These are phyloP conservation scores for Sphinx pinastri DNA, from an alignment of 2,888 invertebrate genomes.

Conservation along the genomic window DNA sequence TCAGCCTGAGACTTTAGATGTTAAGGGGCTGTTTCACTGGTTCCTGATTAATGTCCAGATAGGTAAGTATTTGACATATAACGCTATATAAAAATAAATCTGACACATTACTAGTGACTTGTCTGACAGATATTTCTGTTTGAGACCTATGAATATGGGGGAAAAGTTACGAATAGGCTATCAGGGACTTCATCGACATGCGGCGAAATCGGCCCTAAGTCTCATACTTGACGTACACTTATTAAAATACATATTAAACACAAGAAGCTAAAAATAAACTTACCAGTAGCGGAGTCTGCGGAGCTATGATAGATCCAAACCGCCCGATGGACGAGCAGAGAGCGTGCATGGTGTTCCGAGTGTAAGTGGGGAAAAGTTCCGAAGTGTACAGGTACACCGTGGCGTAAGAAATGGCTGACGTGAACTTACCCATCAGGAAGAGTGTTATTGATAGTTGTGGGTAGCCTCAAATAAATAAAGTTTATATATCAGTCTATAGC, in stretches of 20 bases:
- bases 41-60: too few relatives aligned
- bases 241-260: neutral
- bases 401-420: slow-evolving; percentile 83
- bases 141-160: too few relatives aligned
- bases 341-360: slow-evolving; percentile 87
- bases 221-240: too few relatives aligned
- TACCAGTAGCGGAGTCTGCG: slow-evolving; percentile 88
- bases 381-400: slow-evolving; percentile 88
- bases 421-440: slow-evolving; percentile 82
- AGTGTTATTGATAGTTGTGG: slow-evolving; percentile 46
- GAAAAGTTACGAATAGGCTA: too few relatives aligned
- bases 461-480: slow-evolving; percentile 39
- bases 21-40: too few relatives aligned
- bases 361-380: slow-evolving; percentile 89
- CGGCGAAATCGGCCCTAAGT: too few relatives aligned
- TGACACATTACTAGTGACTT: too few relatives aligned
- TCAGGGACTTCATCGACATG: too few relatives aligned
- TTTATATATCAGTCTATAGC: neutral
- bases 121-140: too few relatives aligned
- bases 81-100: too few relatives aligned
- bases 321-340: slow-evolving; percentile 88
- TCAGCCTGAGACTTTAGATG: too few relatives aligned
- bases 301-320: slow-evolving; percentile 88
- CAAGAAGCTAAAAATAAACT: slow-evolving; percentile 79
- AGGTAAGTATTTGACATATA: too few relatives aligned